Evolutionary conservation across 2,888 invertebrate species (phyloP).

Genomic region (Gymnoscelis rufifasciata): DNA sequence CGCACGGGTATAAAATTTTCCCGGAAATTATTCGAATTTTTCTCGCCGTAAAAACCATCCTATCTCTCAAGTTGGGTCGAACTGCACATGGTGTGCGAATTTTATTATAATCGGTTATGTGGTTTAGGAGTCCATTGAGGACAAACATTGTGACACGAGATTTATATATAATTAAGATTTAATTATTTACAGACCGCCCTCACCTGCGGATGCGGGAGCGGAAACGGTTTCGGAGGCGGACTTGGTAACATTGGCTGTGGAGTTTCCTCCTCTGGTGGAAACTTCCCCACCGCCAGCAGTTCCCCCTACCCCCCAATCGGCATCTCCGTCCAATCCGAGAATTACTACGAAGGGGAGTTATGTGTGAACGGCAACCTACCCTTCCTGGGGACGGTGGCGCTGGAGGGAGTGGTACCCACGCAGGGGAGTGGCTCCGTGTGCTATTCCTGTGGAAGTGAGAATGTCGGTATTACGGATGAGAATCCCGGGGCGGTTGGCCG

Average conservation of each 20-base stretch:
- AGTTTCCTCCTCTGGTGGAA: conserved; percentile 24
- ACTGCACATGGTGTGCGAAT: too few species aligned
- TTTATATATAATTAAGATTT: not conserved
- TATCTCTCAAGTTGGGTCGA: too few species aligned
- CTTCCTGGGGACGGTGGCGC: conserved; percentile 34
- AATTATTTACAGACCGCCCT: not conserved
- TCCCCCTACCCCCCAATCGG: conserved; percentile 38
- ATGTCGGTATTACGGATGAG: not conserved
- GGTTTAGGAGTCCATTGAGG: too few species aligned
- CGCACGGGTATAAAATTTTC: too few species aligned
- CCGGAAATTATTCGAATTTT: too few species aligned
- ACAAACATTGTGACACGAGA: too few species aligned
- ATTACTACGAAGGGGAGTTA: conserved; percentile 37
- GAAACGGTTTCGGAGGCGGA: not conserved
- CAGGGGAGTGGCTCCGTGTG: not conserved
- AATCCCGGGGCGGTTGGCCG: not conserved
- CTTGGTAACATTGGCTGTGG: not conserved
- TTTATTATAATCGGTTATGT: too few species aligned
- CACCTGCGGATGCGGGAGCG: not conserved
- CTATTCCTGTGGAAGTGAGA: not conserved
- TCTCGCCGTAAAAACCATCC: too few species aligned
- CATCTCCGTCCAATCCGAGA: conserved; percentile 41
- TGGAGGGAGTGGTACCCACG: conserved; percentile 33
- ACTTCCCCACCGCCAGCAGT: conserved; percentile 34
- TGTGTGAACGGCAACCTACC: conserved; percentile 38